A percentile compares a stretch with the other conserved stretches of the same genome.
Conservation (phyloP, 2,888 invertebrate genomes). For the Athalia rosae region DNA sequence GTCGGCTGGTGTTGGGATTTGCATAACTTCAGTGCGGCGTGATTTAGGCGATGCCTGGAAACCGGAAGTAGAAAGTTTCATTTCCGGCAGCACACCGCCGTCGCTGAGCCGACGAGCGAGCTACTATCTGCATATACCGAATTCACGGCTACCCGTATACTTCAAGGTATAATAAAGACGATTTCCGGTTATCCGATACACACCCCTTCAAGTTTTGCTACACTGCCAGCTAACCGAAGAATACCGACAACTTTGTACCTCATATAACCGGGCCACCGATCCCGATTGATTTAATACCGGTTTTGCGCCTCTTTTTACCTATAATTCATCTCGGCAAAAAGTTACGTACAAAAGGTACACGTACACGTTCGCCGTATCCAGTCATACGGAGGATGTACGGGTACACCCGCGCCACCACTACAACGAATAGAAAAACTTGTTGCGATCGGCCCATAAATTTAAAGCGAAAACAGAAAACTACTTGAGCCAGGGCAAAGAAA, state of each 20-base stretch:
- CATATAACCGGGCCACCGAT: too few relatives aligned
- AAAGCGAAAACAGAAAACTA: too few relatives aligned
- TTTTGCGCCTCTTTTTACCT: too few relatives aligned
- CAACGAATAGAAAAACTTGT: constrained; percentile 59
- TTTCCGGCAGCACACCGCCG: constrained; percentile 33
- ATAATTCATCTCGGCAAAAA: too few relatives aligned
- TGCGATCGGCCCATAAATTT: constrained; percentile 55
- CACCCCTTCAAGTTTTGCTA: background rate
- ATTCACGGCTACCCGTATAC: background rate
- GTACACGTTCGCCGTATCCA: too few relatives aligned
- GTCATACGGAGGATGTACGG: too few relatives aligned
- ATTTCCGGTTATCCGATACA: background rate
- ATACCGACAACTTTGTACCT: too few relatives aligned
- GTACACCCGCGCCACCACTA: too few relatives aligned
- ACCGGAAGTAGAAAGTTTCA: constrained; percentile 59
- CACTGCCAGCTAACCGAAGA: background rate
- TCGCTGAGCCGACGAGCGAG: constrained; percentile 22
- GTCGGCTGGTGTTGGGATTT: constrained; percentile 52
- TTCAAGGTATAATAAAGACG: constrained; percentile 17
- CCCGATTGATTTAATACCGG: too few relatives aligned
- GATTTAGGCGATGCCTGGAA: constrained; percentile 60
- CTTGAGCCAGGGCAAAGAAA: too few relatives aligned
- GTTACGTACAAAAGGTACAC: too few relatives aligned
- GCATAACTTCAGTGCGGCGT: constrained; percentile 58
- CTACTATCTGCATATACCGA: constrained; percentile 36